Conservation (phyloP, 2,113 vertebrate genomes). For the Sphaerodactylus townsendi region DNA sequence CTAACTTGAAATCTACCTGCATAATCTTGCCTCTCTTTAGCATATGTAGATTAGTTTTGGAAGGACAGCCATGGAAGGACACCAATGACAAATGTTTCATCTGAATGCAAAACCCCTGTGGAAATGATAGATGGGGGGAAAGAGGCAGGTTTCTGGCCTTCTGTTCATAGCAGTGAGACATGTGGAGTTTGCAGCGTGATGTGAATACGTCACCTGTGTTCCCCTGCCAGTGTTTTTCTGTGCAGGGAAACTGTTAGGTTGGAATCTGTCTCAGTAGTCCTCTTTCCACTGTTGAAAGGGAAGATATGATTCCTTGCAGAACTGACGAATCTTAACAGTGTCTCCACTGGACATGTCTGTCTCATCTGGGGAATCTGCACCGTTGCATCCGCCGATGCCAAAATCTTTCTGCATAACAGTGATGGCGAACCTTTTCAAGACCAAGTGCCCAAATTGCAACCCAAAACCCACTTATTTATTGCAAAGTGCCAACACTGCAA, state of each 20-base stretch:
- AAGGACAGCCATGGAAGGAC: neutral
- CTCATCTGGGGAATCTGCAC: neutral
- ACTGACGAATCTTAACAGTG: neutral
- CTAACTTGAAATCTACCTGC: slow-evolving; percentile 72
- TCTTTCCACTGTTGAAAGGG: neutral
- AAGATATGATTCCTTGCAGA: neutral
- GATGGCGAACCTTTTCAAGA: no score
- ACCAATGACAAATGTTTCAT: neutral
- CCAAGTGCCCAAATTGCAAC: no score
- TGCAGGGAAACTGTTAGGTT: neutral
- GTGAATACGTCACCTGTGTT: neutral
- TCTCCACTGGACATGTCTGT: neutral
- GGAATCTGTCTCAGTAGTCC: neutral
- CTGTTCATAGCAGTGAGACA: neutral
- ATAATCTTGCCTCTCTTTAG: slow-evolving; percentile 49
- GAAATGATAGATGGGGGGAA: neutral
- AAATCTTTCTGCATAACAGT: no score
- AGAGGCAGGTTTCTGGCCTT: neutral
- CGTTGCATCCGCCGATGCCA: neutral
- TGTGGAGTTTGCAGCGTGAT: neutral
- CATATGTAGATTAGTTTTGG: slow-evolving; percentile 72
- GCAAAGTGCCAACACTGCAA: no score
- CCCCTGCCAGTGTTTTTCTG: neutral
- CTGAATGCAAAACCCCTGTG: neutral
- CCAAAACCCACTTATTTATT: no score